These are phyloP conservation scores for Minunthozetes semirufus DNA, from an alignment of 2,888 invertebrate genomes.

Conservation along the genomic window DNA sequence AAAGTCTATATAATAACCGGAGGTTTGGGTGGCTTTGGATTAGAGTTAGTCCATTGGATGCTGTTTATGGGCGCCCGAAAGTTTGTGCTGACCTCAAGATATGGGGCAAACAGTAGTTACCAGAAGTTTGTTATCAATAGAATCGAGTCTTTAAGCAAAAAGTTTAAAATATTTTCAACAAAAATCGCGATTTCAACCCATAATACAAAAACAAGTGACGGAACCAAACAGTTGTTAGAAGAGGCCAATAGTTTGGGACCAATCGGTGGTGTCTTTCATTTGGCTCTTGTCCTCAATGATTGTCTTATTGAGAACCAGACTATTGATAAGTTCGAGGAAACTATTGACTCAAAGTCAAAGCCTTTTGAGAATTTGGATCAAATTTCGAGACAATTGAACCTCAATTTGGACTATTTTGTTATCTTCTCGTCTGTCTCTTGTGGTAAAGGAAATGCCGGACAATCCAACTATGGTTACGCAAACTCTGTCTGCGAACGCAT, in stretches of 20 bases:
- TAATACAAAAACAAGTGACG: constrained; percentile 63
- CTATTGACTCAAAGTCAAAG: constrained; percentile 71
- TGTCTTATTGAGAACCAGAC: constrained; percentile 78
- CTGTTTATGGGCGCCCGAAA: too few species aligned
- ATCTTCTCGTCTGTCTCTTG: constrained; percentile 93
- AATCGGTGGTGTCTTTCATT: constrained; percentile 82
- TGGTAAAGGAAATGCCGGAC: constrained; percentile 91
- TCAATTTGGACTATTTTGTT: constrained; percentile 79
- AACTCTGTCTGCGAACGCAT: constrained; percentile 96
- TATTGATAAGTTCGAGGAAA: constrained; percentile 65
- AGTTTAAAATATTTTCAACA: constrained; percentile 50
- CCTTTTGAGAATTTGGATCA: constrained; percentile 74
- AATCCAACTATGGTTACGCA: constrained; percentile 85
- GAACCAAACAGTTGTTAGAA: constrained; percentile 62
- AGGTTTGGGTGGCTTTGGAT: too few species aligned
- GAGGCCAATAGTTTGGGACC: constrained; percentile 61
- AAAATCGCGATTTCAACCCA: constrained; percentile 61
- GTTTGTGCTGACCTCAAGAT: constrained; percentile 61
- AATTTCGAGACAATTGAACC: constrained; percentile 67
- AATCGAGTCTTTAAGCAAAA: constrained; percentile 56
- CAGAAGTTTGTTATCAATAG: constrained; percentile 74
- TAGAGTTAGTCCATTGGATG: too few species aligned
- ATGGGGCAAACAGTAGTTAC: constrained; percentile 84
- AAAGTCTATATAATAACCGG: too few species aligned
- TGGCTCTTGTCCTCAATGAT: constrained; percentile 73